These are phyloP conservation scores for Chamaetylas fuelleborni DNA, from an alignment of 2,113 vertebrate genomes.

Conservation along the genomic window DNA sequence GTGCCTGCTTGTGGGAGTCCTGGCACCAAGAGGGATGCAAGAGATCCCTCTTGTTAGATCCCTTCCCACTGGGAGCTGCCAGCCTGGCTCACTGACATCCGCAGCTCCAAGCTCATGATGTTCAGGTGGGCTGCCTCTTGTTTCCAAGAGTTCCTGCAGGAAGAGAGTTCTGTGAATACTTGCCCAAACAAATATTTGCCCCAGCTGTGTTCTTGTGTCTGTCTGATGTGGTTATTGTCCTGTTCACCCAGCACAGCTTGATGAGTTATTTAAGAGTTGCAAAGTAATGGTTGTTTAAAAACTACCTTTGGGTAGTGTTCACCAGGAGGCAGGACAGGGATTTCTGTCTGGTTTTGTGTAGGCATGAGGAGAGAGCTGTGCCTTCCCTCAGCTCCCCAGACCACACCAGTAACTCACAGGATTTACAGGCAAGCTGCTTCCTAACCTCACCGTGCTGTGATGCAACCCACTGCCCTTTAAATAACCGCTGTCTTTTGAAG, in stretches of 20 bases:
- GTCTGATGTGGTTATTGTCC: not conserved
- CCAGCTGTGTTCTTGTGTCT: not conserved
- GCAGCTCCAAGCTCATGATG: not conserved
- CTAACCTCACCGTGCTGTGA: not conserved
- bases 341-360: not conserved
- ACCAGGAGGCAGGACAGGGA: fast-evolving
- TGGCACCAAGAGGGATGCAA: not conserved
- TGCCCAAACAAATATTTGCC: not conserved
- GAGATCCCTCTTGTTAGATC: not conserved
- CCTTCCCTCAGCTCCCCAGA: not conserved
- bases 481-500: not conserved
- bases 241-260: not conserved
- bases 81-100: not conserved
- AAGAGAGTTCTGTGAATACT: not conserved
- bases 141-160: not conserved
- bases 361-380: not conserved
- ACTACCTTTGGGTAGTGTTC: fast-evolving
- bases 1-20: not conserved
- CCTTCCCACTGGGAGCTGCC: not conserved
- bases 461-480: not conserved
- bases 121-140: not conserved
- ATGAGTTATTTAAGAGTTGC: not conserved
- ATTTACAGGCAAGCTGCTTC: not conserved
- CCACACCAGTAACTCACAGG: fast-evolving
- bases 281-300: not conserved